Percentiles rank a stretch among this genome's conserved stretches.
Evolutionary conservation across 2,113 vertebrate genomes (phyloP).

Genomic region (Columba janthina): DNA sequence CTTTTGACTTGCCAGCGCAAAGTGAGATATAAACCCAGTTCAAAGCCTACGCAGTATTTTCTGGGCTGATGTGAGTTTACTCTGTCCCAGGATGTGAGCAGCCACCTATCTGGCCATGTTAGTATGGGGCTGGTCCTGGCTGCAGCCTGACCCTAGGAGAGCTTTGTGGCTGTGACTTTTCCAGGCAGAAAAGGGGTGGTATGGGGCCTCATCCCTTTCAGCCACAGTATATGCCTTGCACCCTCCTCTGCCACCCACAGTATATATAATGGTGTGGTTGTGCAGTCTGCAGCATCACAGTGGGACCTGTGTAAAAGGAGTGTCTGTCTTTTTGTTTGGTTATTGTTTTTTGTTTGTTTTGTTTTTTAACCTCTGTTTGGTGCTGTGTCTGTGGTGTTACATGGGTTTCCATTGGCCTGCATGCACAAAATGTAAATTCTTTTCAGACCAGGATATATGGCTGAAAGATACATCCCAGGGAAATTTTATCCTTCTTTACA

Average conservation of each 20-base stretch:
- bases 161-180: not conserved
- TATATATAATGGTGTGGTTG: not conserved
- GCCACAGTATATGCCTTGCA: rapidly evolving
- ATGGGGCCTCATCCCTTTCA: not conserved
- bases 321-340: not conserved
- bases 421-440: not conserved
- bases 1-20: not conserved
- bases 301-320: not conserved
- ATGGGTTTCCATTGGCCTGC: not conserved
- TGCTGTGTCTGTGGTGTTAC: not conserved
- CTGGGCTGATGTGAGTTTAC: not conserved
- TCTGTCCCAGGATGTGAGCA: not conserved
- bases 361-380: not conserved
- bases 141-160: rapidly evolving
- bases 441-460: not conserved
- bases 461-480: not conserved
- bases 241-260: not conserved
- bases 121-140: not conserved
- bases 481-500: not conserved
- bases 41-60: not conserved
- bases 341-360: not conserved
- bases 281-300: not conserved
- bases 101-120: not conserved
- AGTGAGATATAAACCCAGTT: not conserved
- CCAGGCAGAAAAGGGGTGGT: rapidly evolving